Conservation (phyloP, 2,888 invertebrate species). For the Caenorhabditis auriculariae region DNA sequence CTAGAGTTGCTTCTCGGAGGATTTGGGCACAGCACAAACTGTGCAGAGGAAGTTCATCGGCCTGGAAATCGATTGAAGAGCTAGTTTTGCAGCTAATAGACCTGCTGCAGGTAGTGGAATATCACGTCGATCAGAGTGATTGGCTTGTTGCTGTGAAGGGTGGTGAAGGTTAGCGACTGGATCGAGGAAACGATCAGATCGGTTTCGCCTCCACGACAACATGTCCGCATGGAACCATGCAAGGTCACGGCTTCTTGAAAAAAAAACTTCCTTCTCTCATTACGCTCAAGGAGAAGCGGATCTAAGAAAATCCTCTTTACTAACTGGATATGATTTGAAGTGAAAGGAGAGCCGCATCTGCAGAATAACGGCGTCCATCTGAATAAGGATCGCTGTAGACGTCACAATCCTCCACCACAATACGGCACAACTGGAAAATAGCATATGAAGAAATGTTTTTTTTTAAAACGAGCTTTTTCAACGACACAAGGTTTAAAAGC, state of each 20-base stretch:
- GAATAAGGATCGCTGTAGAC: conserved; percentile 24
- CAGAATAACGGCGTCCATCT: conserved; percentile 21
- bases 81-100: conserved; percentile 1
- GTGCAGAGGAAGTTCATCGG: conserved; percentile 40
- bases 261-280: neutral
- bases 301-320: conserved; percentile 15
- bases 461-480: neutral
- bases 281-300: conserved; percentile 1
- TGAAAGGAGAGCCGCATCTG: conserved; percentile 32
- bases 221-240: conserved; percentile 35
- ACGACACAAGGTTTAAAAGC: neutral
- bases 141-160: conserved; percentile 26
- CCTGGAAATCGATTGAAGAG: conserved; percentile 19
- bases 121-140: conserved; percentile 33
- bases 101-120: conserved; percentile 41
- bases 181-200: conserved; percentile 48
- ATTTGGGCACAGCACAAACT: conserved; percentile 47
- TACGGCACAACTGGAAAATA: conserved; percentile 34
- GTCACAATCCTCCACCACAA: conserved; percentile 46
- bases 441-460: neutral
- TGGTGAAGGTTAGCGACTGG: conserved; percentile 47
- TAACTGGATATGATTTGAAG: conserved; percentile 19
- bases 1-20: conserved; percentile 41
- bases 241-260: conserved; percentile 39
- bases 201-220: conserved; percentile 40